Evolutionary conservation across 2,797 vertebrate genomes (phyloP).

Genomic region (Cichlasoma orientale): DNA sequence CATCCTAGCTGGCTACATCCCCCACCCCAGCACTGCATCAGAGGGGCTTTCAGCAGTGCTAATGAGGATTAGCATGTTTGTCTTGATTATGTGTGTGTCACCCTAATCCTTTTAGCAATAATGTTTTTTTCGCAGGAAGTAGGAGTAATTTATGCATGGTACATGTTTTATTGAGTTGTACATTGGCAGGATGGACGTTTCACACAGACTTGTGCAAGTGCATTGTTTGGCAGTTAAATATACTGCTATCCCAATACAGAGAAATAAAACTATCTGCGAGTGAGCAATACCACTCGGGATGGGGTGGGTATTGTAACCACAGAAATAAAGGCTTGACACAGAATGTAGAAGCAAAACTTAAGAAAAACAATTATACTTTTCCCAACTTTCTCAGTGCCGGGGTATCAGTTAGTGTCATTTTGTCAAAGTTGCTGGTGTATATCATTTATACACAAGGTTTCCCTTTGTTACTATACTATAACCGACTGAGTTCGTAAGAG

Average conservation of each 20-base stretch:
- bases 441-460: no score
- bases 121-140: slow-evolving; percentile 78
- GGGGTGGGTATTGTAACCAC: background rate
- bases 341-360: background rate
- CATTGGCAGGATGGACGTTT: slow-evolving; percentile 51
- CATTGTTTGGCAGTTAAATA: slow-evolving; percentile 45
- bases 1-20: slow-evolving; percentile 55
- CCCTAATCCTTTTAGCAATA: slow-evolving; percentile 83
- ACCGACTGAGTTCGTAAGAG: no score
- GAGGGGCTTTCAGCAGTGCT: slow-evolving; percentile 78
- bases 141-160: slow-evolving; percentile 74
- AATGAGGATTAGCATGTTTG: slow-evolving; percentile 85
- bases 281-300: background rate
- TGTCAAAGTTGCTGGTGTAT: no score
- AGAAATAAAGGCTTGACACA: background rate
- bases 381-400: background rate
- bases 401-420: no score
- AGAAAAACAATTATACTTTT: background rate
- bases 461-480: no score
- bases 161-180: slow-evolving; percentile 51
- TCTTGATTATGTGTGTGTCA: slow-evolving; percentile 83
- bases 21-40: slow-evolving; percentile 62
- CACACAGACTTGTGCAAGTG: slow-evolving; percentile 3
- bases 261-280: slow-evolving; percentile 3
- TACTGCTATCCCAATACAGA: slow-evolving; percentile 15